Evolutionary conservation across 2,113 vertebrate genomes (phyloP), one percentile per base, ranked within the genome.

Genomic region (Acrocephalus arundinaceus): DNA sequence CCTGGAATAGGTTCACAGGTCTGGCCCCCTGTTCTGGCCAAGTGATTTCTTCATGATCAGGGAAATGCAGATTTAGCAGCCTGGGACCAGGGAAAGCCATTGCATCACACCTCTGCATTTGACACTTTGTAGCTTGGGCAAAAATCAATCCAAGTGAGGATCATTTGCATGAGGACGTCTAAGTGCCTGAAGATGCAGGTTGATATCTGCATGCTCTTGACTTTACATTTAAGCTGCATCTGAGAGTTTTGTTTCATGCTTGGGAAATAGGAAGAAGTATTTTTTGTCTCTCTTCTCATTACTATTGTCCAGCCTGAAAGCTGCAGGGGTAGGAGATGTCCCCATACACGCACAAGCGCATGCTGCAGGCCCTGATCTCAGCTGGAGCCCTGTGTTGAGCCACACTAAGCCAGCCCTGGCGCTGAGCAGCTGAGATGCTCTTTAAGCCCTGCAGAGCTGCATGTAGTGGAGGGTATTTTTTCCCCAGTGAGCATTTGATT

Each of bases 271-370:
- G 63, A 72, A 74, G 28, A 41, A 30, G 46, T n/a, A 5, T 37
- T 45, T 90, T 71, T 90, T 54, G 33, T 55, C 72, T 68, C 15
- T 58, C 39, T 15, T 75, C 82, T 65, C n/a, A 15, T 35, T 48
- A 48, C 23, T 35, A 3, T 61, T 76, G 30, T 89, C 27, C 30
- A 84, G 41, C 6, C 37, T 46, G 51, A 61, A 73, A 80, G 41
- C 49, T 80, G 17, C 81, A 81, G 55, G 33, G 28, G 4, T 37
- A 25, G 48, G 54, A 87, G 15, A 45, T 33, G 39, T 65, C 49
- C 30, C 21, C 0, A 0, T 18, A 3, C 0, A 6, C 21, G 25
- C 72, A 43, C 1, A 3, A 63, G 43, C 5, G 48, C 5, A 3
- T 14, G 13, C 55, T 68, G 39, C 39, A 57, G 57, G 39, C 80